Evolutionary conservation across 2,113 vertebrate species (phyloP).

Genomic region (Lipophrys pholis): DNA sequence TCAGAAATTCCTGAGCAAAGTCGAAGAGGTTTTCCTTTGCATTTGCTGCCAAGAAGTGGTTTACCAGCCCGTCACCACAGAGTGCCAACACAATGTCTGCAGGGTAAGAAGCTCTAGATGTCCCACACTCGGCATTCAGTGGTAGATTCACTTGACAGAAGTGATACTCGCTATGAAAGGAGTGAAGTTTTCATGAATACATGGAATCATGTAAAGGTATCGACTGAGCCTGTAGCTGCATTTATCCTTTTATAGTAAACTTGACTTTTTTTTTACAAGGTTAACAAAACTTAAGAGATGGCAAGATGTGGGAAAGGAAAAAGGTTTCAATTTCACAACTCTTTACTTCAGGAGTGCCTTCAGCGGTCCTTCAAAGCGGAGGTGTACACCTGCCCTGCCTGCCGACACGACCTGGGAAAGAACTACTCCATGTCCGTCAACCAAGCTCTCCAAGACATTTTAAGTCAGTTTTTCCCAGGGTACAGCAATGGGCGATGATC

Average conservation of each 20-base stretch:
- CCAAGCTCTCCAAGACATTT: slow-evolving; percentile 88
- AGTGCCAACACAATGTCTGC: slow-evolving; percentile 97
- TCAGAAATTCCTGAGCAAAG: slow-evolving; percentile 93
- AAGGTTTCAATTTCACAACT: not conserved
- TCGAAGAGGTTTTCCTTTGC: slow-evolving; percentile 93
- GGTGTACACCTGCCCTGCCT: slow-evolving; percentile 95
- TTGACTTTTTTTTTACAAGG: no score
- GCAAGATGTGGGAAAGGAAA: no score
- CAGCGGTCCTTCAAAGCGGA: slow-evolving; percentile 95
- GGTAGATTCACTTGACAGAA: no score
- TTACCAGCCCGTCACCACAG: slow-evolving; percentile 91
- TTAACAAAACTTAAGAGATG: no score
- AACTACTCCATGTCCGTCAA: slow-evolving; percentile 90
- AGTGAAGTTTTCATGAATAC: no score
- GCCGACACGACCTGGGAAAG: slow-evolving; percentile 92
- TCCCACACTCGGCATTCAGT: no score
- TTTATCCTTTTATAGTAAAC: no score
- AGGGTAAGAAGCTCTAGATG: slow-evolving; percentile 83
- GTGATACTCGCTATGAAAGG: no score
- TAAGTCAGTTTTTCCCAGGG: slow-evolving; percentile 95
- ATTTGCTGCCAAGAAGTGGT: slow-evolving; percentile 99
- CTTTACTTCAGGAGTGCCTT: slow-evolving; percentile 88
- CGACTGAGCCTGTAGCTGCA: no score
- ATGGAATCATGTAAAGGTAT: no score
- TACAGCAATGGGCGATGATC: slow-evolving; percentile 95